Base-by-base conservation (phyloP, 1,140 invertebrate genomes). In the Holotrichia oblita region DNA sequence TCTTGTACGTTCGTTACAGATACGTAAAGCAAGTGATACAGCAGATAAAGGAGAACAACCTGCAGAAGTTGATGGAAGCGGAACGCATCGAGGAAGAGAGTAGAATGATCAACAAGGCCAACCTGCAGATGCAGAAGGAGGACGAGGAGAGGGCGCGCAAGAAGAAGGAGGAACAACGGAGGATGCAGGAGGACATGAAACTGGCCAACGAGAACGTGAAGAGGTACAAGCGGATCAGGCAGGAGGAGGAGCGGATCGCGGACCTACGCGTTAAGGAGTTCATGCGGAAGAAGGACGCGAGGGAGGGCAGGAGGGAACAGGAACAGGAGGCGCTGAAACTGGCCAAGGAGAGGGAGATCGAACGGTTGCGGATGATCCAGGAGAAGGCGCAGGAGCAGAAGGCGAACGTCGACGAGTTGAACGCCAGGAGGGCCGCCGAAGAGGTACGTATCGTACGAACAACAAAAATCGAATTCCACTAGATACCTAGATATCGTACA, bases 41-140 rank as follows among this genome's bases (percentile, higher is more conserved):
- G 77, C 92, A 93, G 85, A 89, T 93, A 17, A 84, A 85, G 27
- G 89, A 90, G 78, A 91, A 92, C 20, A 91, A 93, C 80, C 86
- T 90, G 34, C 85, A 90, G 10, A 87, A 88, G 40, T 84, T 92
- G 48, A 85, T 92, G 80, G 90, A 93, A 84, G 91, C 91, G 0
- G 90, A 93, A 81, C 87, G 88, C 9, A 91, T 90, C 48, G 89
- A 92, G 80, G 91, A 93, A 81, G 93, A 94, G 84, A 90, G 90
- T 40, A 88, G 90, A 20, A 85, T 90, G 41, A 88, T 91, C 61
- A 93, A 92, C 76, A 86, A 90, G 64, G 89, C 88, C 2, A 85
- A 87, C n/a, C 88, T 90, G 22, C 86, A 88, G 2, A 86, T 91
- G 79, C 88, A 90, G 77, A 84, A 89, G 59, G 89, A 89, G 12